Evolutionary conservation across 2,888 invertebrate species (phyloP), one percentile per base, ranked within the genome.

Genomic region (Brenthis ino): DNA sequence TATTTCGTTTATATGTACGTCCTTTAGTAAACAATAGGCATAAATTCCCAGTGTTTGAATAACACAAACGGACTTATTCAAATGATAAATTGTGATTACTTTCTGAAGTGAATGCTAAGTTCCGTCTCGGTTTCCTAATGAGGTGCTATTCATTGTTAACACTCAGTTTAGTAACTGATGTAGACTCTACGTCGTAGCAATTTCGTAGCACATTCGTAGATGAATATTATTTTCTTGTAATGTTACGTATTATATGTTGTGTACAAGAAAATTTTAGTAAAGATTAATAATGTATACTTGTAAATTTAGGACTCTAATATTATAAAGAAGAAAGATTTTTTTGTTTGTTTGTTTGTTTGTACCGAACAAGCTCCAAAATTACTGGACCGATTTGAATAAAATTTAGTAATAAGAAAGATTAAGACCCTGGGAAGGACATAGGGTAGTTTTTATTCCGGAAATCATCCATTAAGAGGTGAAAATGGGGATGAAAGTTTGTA

Each of bases 121-220:
- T 67, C 64, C 72, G 68, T 69, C 68, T 71, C 69, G 71, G 65
- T 74, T 72, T 71, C 71, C 71, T 75, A 75, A 75, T 72, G 75
- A 75, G 64, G 72, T 70, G 71, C 75, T 67, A 74, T 74, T 75
- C 71, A 71, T 75, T 68, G 72, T 68, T 75, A 68, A 73, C 68
- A 66, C 66, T 54, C 63, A 71, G 57, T 74, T 67, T 58, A 51
- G 55, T 6, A 58, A 58, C 16, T 24, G 37, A 58, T 58, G 58
- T 48, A 58, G 47, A 24, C 48, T 43, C 37, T 60, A 50, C 48
- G 48, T 4, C 58, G 58, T 50, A 60, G 48, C 0, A 24, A 28
- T 48, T 48, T 60, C 28, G 58, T 60, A 48, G 58, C 28, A 43
- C 37, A n/a, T 48, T 28, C 28, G 58, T 60, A 60, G 58, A 43